Conservation (phyloP, 2,888 invertebrate genomes). For the Pollenia angustigena region DNA sequence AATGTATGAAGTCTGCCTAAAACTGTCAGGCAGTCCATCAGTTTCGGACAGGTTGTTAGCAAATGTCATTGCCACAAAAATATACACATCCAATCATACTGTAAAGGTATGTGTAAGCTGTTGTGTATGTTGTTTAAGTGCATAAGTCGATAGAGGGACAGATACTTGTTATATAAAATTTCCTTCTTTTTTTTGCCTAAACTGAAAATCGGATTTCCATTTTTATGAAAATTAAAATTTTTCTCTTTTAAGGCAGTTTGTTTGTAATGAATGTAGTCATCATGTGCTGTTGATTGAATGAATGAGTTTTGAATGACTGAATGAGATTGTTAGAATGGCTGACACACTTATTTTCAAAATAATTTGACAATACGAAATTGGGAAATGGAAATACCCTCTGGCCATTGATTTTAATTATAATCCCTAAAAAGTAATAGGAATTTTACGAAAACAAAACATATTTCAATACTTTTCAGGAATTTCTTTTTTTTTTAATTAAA, state of each 20-base stretch:
- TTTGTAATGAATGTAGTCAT: conserved; percentile 42
- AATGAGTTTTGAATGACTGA: conserved; percentile 21
- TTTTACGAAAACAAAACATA: conserved; percentile 16
- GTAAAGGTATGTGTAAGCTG: background rate
- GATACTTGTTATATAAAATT: conserved; percentile 46
- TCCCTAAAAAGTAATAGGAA: conserved; percentile 30
- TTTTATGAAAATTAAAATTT: conserved; percentile 51
- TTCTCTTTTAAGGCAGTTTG: conserved; percentile 47
- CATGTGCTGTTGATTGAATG: conserved; percentile 56
- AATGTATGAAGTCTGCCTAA: conserved; percentile 29
- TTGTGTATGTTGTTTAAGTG: conserved; percentile 17
- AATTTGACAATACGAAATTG: conserved; percentile 51
- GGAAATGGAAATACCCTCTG: conserved; percentile 25
- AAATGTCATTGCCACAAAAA: conserved; percentile 61
- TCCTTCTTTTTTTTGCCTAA: conserved; percentile 42
- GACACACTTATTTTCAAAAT: conserved; percentile 64
- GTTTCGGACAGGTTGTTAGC: conserved; percentile 71
- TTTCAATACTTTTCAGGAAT: background rate
- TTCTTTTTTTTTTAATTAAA: conserved; percentile 31
- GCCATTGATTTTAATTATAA: conserved; percentile 57
- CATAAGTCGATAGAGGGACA: conserved; percentile 47
- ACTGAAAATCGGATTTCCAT: conserved; percentile 70
- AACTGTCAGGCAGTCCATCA: conserved; percentile 66
- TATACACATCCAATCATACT: background rate
- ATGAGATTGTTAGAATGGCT: conserved; percentile 48